Base-by-base conservation (phyloP, 2,113 vertebrate species). In the Lucifuga dentata region DNA sequence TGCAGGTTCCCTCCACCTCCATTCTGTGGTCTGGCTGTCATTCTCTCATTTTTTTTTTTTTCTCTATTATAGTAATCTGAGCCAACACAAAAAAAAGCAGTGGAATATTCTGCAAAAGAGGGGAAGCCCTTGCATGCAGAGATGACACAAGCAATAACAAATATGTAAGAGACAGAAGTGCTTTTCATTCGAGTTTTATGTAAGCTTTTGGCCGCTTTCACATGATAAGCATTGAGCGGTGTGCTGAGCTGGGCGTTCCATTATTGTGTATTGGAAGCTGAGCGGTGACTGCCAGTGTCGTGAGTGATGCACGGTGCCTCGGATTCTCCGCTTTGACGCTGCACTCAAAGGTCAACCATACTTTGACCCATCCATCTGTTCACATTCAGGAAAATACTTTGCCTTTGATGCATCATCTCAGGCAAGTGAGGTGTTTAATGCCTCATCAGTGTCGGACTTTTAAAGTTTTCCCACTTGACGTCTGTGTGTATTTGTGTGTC, bases 1-100 rank as follows among this genome's bases (percentile, higher is more conserved):
- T 35, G 56, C 76, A 79, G 76, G 68, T 78, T 59, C 29, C 56
- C 55, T 66, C 61, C 71, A 73, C 78, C 70, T 78, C 81, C 62
- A 41, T 71, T 60, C 60, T 75, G 75, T 50, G 75, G 59, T 80
- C 50, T 74, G 43, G 59, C 73, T 35, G 3, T 44, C 52, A 5
- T 73, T 50, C 49, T 63, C 55, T 11, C 55, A 44, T 66, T 71
- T 13, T 24, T 53, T 20, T 29, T 29, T 29, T 9, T 17, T n/a
- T 52, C 10, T 32, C 5, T n/a, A n/a, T n/a, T n/a, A 21, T n/a
- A 26, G 53, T 44, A 50, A 29, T 39, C 44, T 44, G 51, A 74
- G 36, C 56, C 73, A 49, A 40, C n/a, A n/a, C n/a, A n/a, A n/a
- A 48, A 66, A 64, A 7, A 73, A 73, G 52, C 50, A 15, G 16